Percentiles rank a stretch among this genome's conserved stretches.
Evolutionary conservation across 2,113 vertebrate species (phyloP).

Genomic region (cattle (Bos taurus)): ARS-UCD2.0 NC_037333.1:111661501-111662000

Average conservation of each 20-base stretch:
- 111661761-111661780: neutral
- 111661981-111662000: neutral
- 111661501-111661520: neutral
- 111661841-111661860: neutral
- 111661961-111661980: neutral
- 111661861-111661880: neutral
- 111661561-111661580: neutral
- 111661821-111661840: neutral
- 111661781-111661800: neutral
- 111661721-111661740: neutral
- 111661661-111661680: neutral
- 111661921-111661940: neutral
- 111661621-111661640: neutral
- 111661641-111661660: neutral
- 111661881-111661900: neutral
- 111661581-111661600: neutral
- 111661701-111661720: neutral
- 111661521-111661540: rapidly evolving
- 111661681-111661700: neutral
- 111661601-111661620: neutral
- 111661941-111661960: neutral
- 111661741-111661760: neutral
- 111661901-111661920: neutral
- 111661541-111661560: neutral
- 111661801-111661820: neutral